A percentile compares a stretch with the other conserved stretches of the same genome.
phyloP scores from a whole-genome alignment of 1,140 invertebrate genomes.

The Hydropsyche tenuis region DNA sequence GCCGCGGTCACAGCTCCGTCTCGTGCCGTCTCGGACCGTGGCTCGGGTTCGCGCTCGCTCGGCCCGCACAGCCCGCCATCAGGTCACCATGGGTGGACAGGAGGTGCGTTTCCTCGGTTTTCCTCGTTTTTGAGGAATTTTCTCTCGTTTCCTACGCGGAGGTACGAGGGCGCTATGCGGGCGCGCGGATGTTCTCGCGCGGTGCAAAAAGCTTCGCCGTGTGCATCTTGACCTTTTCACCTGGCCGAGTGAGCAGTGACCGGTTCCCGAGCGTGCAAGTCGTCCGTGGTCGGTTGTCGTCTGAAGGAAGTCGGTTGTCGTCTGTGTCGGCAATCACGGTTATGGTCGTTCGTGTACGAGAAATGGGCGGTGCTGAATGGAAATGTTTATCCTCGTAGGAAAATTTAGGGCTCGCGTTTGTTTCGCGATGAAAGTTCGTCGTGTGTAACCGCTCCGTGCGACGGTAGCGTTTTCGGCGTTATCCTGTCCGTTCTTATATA shows the following conservation, averaged over 20 bases:
- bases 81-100: neutral
- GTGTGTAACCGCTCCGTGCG: too few relatives aligned
- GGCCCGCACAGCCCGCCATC: neutral
- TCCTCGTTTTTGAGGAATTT: conserved; percentile 42
- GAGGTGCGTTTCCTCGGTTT: conserved; percentile 30
- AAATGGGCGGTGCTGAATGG: too few relatives aligned
- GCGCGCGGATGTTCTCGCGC: conserved; percentile 1
- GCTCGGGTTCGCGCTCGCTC: neutral
- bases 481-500: conserved; percentile 12
- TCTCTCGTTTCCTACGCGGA: neutral
- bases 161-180: conserved; percentile 28
- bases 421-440: neutral
- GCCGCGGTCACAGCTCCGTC: neutral
- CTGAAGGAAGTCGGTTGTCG: too few relatives aligned
- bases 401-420: neutral
- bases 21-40: neutral
- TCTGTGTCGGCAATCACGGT: too few relatives aligned
- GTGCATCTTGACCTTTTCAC: conserved; percentile 36
- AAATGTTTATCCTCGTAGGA: too few relatives aligned
- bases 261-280: neutral
- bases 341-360: too few relatives aligned
- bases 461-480: neutral
- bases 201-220: conserved; percentile 26
- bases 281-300: too few relatives aligned
- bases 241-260: conserved; percentile 1